These are phyloP conservation scores for Pyrgus malvae DNA, from an alignment of 2,888 invertebrate genomes.

Conservation along the genomic window DNA sequence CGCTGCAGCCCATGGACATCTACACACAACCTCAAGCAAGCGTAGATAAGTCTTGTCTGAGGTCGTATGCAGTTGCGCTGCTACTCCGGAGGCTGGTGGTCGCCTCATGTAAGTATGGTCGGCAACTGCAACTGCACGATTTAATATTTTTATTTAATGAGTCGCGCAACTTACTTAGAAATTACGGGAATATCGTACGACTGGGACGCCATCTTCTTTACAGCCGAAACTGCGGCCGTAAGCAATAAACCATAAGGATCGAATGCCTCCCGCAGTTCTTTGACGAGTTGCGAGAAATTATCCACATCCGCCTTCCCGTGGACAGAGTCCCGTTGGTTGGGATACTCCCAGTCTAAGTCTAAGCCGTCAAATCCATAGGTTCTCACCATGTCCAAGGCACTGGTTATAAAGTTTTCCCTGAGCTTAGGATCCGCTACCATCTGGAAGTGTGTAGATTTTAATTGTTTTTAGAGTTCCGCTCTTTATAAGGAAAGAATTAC, in stretches of 20 bases:
- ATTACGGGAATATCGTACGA: slow-evolving; percentile 84
- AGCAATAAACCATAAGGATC: slow-evolving; percentile 74
- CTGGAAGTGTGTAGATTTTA: slow-evolving; percentile 34
- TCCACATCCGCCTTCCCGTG: slow-evolving; percentile 66
- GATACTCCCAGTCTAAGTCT: slow-evolving; percentile 89
- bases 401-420: slow-evolving; percentile 80
- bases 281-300: slow-evolving; percentile 77
- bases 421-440: slow-evolving; percentile 63
- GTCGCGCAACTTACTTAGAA: slow-evolving; percentile 62
- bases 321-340: slow-evolving; percentile 77
- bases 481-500: no score
- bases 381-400: slow-evolving; percentile 76
- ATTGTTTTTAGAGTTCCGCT: background rate
- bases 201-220: slow-evolving; percentile 61
- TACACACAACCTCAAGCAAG: no score
- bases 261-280: slow-evolving; percentile 80
- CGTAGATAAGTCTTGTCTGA: no score
- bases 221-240: slow-evolving; percentile 83
- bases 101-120: no score
- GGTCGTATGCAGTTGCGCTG: no score
- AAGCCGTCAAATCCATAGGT: slow-evolving; percentile 85
- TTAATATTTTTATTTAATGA: no score
- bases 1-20: no score
- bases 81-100: no score
- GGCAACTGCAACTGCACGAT: no score